These are phyloP conservation scores for Syncerus caffer DNA, from an alignment of 2,797 vertebrate species.

Conservation along the genomic window DNA sequence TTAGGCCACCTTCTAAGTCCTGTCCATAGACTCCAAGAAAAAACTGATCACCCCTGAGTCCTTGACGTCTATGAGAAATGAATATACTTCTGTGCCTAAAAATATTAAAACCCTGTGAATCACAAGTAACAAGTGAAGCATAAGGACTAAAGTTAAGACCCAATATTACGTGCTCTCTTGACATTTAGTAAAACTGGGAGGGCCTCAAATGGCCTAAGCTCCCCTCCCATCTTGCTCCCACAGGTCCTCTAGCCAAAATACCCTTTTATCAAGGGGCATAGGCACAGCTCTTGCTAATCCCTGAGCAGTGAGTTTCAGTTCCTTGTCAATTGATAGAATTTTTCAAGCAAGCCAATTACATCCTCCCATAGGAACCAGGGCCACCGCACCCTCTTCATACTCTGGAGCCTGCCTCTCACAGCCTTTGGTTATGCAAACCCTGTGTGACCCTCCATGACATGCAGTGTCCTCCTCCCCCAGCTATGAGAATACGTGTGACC, in stretches of 20 bases:
- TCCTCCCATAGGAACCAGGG: not conserved
- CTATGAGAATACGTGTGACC: not conserved
- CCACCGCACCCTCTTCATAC: not conserved
- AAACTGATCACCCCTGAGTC: not conserved
- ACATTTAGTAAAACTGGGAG: not conserved
- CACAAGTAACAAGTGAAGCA: not conserved
- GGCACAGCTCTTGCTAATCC: not conserved
- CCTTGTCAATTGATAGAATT: not conserved
- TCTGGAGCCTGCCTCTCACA: not conserved
- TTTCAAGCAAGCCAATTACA: not conserved
- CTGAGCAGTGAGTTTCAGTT: not conserved
- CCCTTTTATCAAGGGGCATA: not conserved
- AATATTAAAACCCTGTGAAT: not conserved
- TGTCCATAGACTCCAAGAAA: not conserved
- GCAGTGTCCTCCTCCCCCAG: not conserved
- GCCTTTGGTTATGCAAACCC: not conserved
- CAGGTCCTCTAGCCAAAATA: not conserved
- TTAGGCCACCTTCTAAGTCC: conserved; percentile 18
- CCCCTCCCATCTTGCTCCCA: not conserved
- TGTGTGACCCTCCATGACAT: not conserved
- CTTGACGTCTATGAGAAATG: not conserved
- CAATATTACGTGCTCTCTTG: not conserved
- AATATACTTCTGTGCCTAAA: not conserved
- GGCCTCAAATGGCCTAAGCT: not conserved
- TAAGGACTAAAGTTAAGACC: not conserved